Evolutionary conservation across 1,140 invertebrate genomes (phyloP), one percentile per base, ranked within the genome.

Genomic region (Drosophila aff.): DNA sequence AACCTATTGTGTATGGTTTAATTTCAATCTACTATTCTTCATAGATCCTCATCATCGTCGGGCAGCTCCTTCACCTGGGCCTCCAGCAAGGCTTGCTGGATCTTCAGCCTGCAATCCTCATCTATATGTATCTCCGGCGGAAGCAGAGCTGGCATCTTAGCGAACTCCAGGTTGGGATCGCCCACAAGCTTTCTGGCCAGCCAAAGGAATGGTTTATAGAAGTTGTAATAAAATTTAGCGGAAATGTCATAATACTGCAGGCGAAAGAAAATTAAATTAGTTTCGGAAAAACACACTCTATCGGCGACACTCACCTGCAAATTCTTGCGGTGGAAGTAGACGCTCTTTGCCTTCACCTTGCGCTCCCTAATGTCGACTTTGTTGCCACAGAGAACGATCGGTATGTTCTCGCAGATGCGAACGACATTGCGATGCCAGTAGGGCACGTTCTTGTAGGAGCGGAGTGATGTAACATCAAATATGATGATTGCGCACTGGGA

Each of bases 341-440:
- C 99, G 82, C 97, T 97, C 95, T 99, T 99, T n/a, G 99, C 99
- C 94, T 99, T 99, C 36, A 99, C 99, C 96, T 99, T 99, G 83
- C 99, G 96, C 93, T 99, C 99, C 93, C 99, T 99, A 89, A 99
- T 99, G 92, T 99, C 99, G 43, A 99, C 99, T 95, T 99, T 97
- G 94, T 99, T 99, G 21, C 98, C 98, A 92, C 97, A 98, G 2
- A 99, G 94, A 15, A 99, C 99, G 93, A 99, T 99, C 8, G 99
- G 99, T 84, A 99, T 99, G 93, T 98, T 99, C 95, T 99, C 99
- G 94, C 99, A 99, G 5, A 99, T 99, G 86, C 99, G 94, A 3
- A 99, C 98, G 84, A 99, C 95, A 95, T 99, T 99, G 93, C 99
- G 95, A 93, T 99, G 99, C 99, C 99, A 99, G 93, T 99, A 99